These are phyloP conservation scores for Trissolcus brochymenae DNA, from an alignment of 2,888 invertebrate species.

Conservation along the genomic window DNA sequence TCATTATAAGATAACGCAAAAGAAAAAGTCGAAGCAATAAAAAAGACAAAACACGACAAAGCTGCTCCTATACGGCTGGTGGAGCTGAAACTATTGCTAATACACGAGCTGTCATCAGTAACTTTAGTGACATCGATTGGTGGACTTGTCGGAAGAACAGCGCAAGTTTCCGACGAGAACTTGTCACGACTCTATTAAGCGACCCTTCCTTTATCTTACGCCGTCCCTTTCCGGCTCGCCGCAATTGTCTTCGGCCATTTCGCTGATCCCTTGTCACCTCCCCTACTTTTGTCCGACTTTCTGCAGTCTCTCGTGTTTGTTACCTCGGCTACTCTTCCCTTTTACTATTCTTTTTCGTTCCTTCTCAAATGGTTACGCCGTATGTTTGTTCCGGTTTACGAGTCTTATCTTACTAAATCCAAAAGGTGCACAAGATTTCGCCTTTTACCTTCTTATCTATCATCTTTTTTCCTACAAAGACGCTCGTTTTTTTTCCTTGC, in stretches of 20 bases:
- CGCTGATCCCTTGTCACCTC: slow-evolving; percentile 40
- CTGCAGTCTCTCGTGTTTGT: slow-evolving; percentile 31
- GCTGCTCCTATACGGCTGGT: slow-evolving; percentile 9
- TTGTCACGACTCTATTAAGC: slow-evolving; percentile 63
- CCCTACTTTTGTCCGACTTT: slow-evolving; percentile 32
- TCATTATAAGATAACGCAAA: slow-evolving; percentile 33
- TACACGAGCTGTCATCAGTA: slow-evolving; percentile 33
- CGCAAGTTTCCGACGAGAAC: slow-evolving; percentile 53
- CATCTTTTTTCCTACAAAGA: slow-evolving; percentile 17
- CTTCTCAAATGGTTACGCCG: slow-evolving; percentile 56
- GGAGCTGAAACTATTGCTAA: slow-evolving; percentile 39
- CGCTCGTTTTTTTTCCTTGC: slow-evolving; percentile 10
- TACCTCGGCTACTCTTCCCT: slow-evolving; percentile 28
- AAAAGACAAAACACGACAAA: slow-evolving; percentile 6
- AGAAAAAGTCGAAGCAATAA: slow-evolving; percentile 29
- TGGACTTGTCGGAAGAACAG: slow-evolving; percentile 50
- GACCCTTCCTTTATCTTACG: slow-evolving; percentile 22
- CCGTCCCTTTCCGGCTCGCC: slow-evolving; percentile 35
- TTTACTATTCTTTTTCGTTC: slow-evolving; percentile 43
- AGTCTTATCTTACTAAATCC: slow-evolving; percentile 52
- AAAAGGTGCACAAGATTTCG: slow-evolving; percentile 36
- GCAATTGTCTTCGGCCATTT: slow-evolving; percentile 44
- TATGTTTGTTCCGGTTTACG: slow-evolving; percentile 61
- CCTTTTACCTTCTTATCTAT: slow-evolving; percentile 6
- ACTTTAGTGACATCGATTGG: slow-evolving; percentile 60